A percentile compares a stretch with the other conserved stretches of the same genome.
phyloP scores from a whole-genome alignment of 1,140 invertebrate genomes.

The Sminthurides bifidus region DNA sequence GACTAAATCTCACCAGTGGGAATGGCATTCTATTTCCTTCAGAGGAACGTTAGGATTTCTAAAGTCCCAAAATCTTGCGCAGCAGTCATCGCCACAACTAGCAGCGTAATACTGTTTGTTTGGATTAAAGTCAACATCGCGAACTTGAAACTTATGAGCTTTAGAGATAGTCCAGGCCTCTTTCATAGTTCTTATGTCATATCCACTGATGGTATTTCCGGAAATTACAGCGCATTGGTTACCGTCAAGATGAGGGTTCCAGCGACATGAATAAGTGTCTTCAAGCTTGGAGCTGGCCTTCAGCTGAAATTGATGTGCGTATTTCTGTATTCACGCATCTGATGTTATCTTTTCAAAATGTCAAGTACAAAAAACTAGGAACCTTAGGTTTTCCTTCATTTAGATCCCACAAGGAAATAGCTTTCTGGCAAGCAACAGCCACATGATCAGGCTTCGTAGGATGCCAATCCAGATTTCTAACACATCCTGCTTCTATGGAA shows the following conservation, averaged over 20 bases:
- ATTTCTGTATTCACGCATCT: no score
- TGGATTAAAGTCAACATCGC: conserved; percentile 92
- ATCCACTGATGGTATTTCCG: conserved; percentile 71
- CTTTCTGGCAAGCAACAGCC: conserved; percentile 61
- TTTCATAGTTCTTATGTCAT: conserved; percentile 65
- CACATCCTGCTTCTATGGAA: neutral
- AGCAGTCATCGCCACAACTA: conserved; percentile 89
- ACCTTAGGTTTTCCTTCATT: conserved; percentile 33
- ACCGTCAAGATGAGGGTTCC: conserved; percentile 86
- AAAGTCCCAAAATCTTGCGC: conserved; percentile 90
- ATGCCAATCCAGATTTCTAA: conserved; percentile 56
- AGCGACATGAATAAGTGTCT: no score
- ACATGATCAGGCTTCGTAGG: conserved; percentile 59
- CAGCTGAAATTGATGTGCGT: no score
- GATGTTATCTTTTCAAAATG: no score
- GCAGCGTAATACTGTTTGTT: conserved; percentile 89
- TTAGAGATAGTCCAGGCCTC: conserved; percentile 71
- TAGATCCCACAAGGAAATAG: conserved; percentile 53
- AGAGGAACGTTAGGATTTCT: conserved; percentile 65
- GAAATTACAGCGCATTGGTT: conserved; percentile 70
- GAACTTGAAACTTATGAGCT: conserved; percentile 50
- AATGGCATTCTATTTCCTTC: conserved; percentile 73
- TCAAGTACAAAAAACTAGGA: no score
- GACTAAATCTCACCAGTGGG: conserved; percentile 61
- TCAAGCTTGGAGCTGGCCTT: no score